Evolutionary conservation across 2,113 vertebrate species (phyloP).

Genomic region (Pleuronectes platessa): DNA sequence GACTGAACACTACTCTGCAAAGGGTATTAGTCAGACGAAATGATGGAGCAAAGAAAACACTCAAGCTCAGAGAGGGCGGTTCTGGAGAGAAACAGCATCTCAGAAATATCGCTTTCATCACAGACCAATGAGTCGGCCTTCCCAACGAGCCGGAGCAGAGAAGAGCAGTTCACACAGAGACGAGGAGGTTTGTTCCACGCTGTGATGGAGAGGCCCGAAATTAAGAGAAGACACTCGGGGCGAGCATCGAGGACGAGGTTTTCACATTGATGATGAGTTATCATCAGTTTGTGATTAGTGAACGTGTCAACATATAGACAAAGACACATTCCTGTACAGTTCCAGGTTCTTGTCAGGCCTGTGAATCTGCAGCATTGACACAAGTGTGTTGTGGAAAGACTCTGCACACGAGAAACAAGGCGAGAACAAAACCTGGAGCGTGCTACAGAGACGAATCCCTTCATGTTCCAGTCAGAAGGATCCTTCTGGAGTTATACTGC

Average conservation of each 20-base stretch:
- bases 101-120: constrained; percentile 29
- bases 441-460: constrained; percentile 47
- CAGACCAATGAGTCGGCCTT: constrained; percentile 29
- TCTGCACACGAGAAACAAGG: constrained; percentile 10
- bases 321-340: constrained; percentile 7
- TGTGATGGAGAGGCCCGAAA: constrained; percentile 38
- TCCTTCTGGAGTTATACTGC: constrained; percentile 52
- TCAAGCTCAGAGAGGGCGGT: background rate
- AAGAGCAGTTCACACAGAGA: constrained; percentile 22
- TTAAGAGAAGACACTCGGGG: constrained; percentile 32
- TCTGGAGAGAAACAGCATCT: background rate
- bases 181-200: constrained; percentile 12
- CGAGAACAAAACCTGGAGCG: constrained; percentile 9
- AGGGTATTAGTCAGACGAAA: constrained; percentile 39
- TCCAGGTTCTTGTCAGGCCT: background rate
- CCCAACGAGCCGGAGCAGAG: constrained; percentile 10
- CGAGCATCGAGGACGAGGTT: constrained; percentile 19
- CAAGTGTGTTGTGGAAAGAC: background rate
- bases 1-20: constrained; percentile 35
- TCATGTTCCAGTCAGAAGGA: constrained; percentile 37
- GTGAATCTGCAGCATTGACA: background rate
- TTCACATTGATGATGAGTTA: constrained; percentile 21
- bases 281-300: constrained; percentile 41
- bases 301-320: constrained; percentile 36
- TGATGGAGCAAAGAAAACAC: constrained; percentile 36